Evolutionary conservation across 2,888 invertebrate species (phyloP).

Genomic region (Philopedon plagiatum): DNA sequence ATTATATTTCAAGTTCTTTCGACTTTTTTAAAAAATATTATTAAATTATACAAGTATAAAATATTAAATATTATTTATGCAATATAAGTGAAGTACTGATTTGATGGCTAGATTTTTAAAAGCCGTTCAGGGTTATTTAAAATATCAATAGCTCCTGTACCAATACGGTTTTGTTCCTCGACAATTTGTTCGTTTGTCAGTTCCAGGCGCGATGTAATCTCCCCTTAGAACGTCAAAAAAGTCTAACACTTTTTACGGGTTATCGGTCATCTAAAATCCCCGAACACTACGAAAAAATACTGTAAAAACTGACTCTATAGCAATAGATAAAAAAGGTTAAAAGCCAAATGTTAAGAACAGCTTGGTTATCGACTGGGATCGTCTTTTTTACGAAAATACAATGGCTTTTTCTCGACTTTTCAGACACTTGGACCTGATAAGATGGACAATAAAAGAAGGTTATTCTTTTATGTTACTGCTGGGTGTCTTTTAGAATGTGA

Average conservation of each 20-base stretch:
- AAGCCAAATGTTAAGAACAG: constrained; percentile 37
- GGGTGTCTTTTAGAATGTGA: constrained; percentile 15
- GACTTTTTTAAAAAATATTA: too few relatives aligned
- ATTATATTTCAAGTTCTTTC: too few relatives aligned
- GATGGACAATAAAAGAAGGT: constrained; percentile 40
- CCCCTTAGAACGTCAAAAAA: constrained; percentile 12
- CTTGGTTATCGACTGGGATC: constrained; percentile 32
- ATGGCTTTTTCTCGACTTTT: constrained; percentile 38
- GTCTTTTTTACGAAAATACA: constrained; percentile 39
- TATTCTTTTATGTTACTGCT: constrained; percentile 27
- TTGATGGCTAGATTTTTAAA: too few relatives aligned
- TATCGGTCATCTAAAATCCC: constrained; percentile 42
- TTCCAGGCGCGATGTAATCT: constrained; percentile 13
- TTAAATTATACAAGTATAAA: too few relatives aligned
- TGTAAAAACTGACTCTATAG: constrained; percentile 23
- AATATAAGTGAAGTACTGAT: too few relatives aligned
- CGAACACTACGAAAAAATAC: constrained; percentile 16
- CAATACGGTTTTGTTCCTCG: not conserved
- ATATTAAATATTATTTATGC: too few relatives aligned
- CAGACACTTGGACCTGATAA: constrained; percentile 34
- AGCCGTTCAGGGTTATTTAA: too few relatives aligned
- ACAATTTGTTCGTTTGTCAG: constrained; percentile 5
- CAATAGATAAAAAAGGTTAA: constrained; percentile 38
- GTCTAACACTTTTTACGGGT: constrained; percentile 27
- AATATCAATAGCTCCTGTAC: not conserved